Base-by-base conservation (phyloP, 2,888 invertebrate species). In the Drosophila austrosaltans region DNA sequence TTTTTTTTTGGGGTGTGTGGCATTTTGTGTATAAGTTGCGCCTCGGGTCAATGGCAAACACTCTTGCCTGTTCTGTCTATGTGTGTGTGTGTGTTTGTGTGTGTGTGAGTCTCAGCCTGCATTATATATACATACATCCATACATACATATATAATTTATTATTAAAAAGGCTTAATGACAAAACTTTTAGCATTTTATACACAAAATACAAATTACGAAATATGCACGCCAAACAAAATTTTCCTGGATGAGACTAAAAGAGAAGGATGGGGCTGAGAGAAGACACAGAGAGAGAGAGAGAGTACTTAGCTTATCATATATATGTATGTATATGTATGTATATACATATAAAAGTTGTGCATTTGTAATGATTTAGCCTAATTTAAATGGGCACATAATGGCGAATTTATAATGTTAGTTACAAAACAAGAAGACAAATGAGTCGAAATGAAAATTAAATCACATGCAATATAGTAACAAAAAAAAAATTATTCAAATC, bases 91-190 rank as follows among this genome's bases (percentile, higher is more conserved):
- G 32, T 40, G 40, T 40, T 2, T 40, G 40, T 3, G 3, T 40
- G 48, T 48, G 44, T 8, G 48, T 7, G 12, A 48, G 48, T 12
- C 48, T 53, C 63, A 30, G 40, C 54, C 30, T 59, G 66, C 76
- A 75, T 71, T 67, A 25, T 25, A 25, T 25, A 48, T 16, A 48
- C 48, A 48, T 16, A 8, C 16, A 16, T 16, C 16, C 42, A 44
- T 6, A 39, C 42, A 42, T 42, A 4, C 6, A 63, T 66, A 70
- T 79, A 71, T 77, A 78, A 87, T 87, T 84, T 78, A 83, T 84
- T 83, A 87, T 87, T 84, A 78, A 87, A 87, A 83, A 72, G 84
- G 86, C 87, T 83, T 81, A 86, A 83, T 83, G 86, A 83, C 82
- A 83, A 83, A 83, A 83, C 76, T 83, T 83, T 79, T 69, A 65